phyloP scores from a whole-genome alignment of 2,113 vertebrate genomes.

The Cyprinus carpio region DNA sequence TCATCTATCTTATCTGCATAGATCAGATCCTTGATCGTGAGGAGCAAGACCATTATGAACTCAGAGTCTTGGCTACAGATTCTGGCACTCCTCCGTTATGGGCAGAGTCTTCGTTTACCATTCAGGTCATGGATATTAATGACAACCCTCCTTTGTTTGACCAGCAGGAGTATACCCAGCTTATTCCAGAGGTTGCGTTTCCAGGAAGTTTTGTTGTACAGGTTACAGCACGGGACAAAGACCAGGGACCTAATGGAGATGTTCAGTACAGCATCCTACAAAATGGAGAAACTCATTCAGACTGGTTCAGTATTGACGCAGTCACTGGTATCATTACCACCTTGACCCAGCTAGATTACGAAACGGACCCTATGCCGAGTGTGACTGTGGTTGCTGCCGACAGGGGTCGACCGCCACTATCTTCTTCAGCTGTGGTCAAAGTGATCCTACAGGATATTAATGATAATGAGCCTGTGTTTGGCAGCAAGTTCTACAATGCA shows the following conservation, averaged over 20 bases:
- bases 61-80: conserved; percentile 86
- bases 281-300: conserved; percentile 66
- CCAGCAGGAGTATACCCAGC: conserved; percentile 78
- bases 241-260: conserved; percentile 84
- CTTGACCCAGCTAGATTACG: conserved; percentile 79
- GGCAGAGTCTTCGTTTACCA: conserved; percentile 84
- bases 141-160: conserved; percentile 86
- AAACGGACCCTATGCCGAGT: conserved; percentile 78
- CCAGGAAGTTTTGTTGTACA: conserved; percentile 85
- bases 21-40: conserved; percentile 84
- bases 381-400: conserved; percentile 81
- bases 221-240: conserved; percentile 84
- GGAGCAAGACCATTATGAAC: conserved; percentile 81
- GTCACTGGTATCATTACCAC: conserved; percentile 84
- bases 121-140: conserved; percentile 84
- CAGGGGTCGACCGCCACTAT: conserved; percentile 75
- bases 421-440: conserved; percentile 77
- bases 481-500: conserved; percentile 83
- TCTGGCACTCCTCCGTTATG: conserved; percentile 82
- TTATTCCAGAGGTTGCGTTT: conserved; percentile 82
- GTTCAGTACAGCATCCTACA: conserved; percentile 80
- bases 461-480: conserved; percentile 85
- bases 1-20: conserved; percentile 88
- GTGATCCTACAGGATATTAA: conserved; percentile 85
- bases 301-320: conserved; percentile 83